Base-by-base conservation (phyloP, 2,113 vertebrate genomes). In the Rhabdornis inornatus region DNA sequence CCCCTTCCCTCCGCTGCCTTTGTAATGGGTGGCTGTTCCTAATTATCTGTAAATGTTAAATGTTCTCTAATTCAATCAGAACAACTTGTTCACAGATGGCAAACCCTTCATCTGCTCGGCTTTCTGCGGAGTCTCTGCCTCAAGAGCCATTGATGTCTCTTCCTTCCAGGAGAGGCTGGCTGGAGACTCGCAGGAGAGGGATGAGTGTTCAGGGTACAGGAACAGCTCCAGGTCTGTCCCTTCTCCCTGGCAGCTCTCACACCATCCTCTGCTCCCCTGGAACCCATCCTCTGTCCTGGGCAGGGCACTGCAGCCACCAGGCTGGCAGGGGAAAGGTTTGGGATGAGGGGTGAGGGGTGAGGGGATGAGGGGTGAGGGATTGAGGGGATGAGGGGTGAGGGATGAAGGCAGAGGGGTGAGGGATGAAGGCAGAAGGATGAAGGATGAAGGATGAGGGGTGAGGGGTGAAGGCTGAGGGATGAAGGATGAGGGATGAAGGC, bases 11-110 rank as follows among this genome's bases (percentile, higher is more conserved):
- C 30, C 10, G 59, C 85, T n/a, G 64, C 85, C 20, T 97, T 87
- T 77, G 86, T 92, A 40, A 83, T 83, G 90, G 95, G 95, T 94
- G 91, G 92, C 95, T 93, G 94, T 52, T 71, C 95, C 94, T 97
- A 97, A 98, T 98, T 98, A 98, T 95, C 96, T 50, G 56, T 87
- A 97, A 94, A 96, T 94, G 96, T 93, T 98, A 97, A 97, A 95
- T 25, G 74, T 87, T 96, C 94, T 92, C 88, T 96, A 96, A 98
- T 96, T 97, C 97, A 78, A 92, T 88, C 72, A 52, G 87, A 96
- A 95, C 96, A 94, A 96, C 94, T 97, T 83, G 96, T 97, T 96
- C 95, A 39, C 96, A 96, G 96, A 95, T 72, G 90, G 89, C 91
- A 92, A 96, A 94, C 53, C 89, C 96, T 96, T 97, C 95, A 94